Evolutionary conservation across 2,888 invertebrate species (phyloP).

Genomic region (Mythimna albipuncta): DNA sequence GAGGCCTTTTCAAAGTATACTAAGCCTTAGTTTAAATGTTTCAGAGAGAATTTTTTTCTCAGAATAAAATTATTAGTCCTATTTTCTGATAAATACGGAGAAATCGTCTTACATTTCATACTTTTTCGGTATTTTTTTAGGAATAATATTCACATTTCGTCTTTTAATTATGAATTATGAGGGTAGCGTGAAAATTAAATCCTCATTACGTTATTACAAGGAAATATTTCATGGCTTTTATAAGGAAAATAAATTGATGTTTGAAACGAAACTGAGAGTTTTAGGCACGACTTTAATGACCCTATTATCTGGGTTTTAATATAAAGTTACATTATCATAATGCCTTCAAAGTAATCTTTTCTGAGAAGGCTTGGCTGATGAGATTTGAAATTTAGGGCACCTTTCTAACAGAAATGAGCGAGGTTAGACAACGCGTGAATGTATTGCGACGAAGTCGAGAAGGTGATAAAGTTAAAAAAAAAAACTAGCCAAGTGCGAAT

Average conservation of each 20-base stretch:
- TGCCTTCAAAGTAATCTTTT: not conserved
- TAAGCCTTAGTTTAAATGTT: no score
- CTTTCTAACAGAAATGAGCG: not conserved
- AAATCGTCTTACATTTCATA: not conserved
- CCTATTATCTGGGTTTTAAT: not conserved
- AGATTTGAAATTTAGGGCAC: not conserved
- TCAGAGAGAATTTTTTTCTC: no score
- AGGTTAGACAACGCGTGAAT: not conserved
- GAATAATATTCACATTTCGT: not conserved
- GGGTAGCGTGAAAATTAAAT: not conserved
- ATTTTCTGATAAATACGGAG: not conserved
- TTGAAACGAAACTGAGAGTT: constrained; percentile 5
- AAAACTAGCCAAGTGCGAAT: not conserved
- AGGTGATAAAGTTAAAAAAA: not conserved
- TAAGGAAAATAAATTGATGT: constrained; percentile 25
- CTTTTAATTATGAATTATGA: not conserved
- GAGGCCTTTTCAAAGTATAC: no score
- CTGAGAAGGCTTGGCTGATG: not conserved
- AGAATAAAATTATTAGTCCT: not conserved
- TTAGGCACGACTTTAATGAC: not conserved
- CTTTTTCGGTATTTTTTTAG: not conserved
- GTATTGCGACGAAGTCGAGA: not conserved
- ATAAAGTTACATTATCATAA: not conserved
- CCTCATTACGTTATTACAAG: not conserved
- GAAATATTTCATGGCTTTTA: constrained; percentile 1